phyloP scores from a whole-genome alignment of 2,113 vertebrate genomes.

The Ammodytes dubius region DNA sequence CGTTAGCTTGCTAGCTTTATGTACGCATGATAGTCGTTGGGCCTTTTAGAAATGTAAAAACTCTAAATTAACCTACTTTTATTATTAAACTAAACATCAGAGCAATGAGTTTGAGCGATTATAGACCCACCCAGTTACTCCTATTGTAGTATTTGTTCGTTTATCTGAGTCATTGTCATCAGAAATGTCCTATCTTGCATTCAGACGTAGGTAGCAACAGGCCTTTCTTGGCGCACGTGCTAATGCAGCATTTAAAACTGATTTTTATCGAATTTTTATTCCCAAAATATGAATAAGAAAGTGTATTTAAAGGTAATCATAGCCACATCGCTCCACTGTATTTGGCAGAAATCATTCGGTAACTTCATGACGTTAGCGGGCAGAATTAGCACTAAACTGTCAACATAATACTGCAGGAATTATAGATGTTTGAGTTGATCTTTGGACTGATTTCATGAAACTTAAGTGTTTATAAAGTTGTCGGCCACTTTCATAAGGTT shows the following conservation, averaged over 20 bases:
- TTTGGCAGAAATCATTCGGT: no score
- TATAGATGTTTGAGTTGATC: background rate
- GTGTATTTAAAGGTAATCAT: rapidly evolving
- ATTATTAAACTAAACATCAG: rapidly evolving
- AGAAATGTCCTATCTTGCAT: background rate
- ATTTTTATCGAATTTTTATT: background rate
- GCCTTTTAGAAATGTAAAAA: slow-evolving; percentile 28
- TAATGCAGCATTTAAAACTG: background rate
- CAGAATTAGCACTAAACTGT: background rate
- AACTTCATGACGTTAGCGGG: no score
- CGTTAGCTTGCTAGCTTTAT: slow-evolving; percentile 52
- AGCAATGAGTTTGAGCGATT: rapidly evolving
- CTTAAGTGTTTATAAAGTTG: background rate
- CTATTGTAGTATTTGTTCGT: rapidly evolving
- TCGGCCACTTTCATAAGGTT: background rate
- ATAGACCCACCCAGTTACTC: rapidly evolving
- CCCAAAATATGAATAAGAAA: background rate
- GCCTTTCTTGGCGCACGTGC: slow-evolving; percentile 67
- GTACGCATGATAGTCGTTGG: slow-evolving; percentile 14
- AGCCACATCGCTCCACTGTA: rapidly evolving
- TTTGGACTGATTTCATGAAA: background rate
- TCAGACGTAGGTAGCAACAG: slow-evolving; percentile 18
- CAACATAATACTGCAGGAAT: slow-evolving; percentile 1
- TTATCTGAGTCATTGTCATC: background rate
- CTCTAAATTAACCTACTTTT: background rate